Conservation (phyloP, 2,113 vertebrate genomes). For the Erythrolamprus reginae region DNA sequence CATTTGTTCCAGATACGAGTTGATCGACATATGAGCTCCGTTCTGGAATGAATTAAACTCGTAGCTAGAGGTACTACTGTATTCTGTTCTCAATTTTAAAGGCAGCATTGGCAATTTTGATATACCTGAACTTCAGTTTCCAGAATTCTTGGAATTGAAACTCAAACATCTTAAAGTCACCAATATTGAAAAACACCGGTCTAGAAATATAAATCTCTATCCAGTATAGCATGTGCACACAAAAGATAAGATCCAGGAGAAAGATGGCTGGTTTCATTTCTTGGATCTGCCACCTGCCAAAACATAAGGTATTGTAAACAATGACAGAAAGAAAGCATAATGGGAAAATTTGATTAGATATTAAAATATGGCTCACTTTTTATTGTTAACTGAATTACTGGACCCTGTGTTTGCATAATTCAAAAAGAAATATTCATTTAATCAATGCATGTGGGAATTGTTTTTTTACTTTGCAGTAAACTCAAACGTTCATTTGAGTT, state of each 20-base stretch:
- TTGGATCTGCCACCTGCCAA: not conserved
- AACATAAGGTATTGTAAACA: not conserved
- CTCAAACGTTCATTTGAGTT: not conserved
- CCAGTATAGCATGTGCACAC: not conserved
- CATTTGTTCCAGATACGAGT: too few species aligned
- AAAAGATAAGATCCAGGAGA: not conserved
- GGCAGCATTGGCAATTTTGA: not conserved
- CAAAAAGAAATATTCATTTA: not conserved
- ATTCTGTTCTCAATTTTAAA: not conserved
- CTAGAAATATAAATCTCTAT: not conserved
- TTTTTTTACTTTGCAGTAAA: not conserved
- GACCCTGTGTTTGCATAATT: not conserved
- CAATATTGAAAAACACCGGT: not conserved
- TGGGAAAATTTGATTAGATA: not conserved
- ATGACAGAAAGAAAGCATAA: slow-evolving; percentile 1
- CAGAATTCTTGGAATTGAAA: not conserved
- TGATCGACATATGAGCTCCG: too few species aligned
- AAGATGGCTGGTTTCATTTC: not conserved
- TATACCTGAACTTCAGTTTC: not conserved
- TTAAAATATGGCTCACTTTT: not conserved
- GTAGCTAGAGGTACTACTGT: too few species aligned
- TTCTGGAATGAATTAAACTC: too few species aligned
- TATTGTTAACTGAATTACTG: not conserved
- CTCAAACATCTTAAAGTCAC: not conserved
- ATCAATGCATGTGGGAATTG: not conserved